Base-by-base conservation (phyloP, 1,140 invertebrate genomes). In the Lutraria rhynchaena region DNA sequence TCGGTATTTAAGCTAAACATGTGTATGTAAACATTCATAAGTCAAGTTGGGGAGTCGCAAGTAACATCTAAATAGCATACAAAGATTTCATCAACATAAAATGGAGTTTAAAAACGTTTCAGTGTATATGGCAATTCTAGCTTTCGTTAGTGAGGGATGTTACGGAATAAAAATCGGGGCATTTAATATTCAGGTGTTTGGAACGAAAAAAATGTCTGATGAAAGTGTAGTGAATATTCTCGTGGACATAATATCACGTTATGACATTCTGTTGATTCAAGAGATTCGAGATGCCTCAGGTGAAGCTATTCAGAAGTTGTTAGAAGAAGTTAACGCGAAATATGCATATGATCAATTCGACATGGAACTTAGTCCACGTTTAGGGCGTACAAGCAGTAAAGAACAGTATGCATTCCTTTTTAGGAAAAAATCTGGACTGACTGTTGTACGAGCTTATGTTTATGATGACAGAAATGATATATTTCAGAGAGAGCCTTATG, bases 401-500 rank as follows among this genome's bases (percentile, higher is more conserved):
- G 90, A 91, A 75, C 89, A 91, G 80, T 91, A 91, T 67, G 90
- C 84, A 11, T 87, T 87, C 51, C 69, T 89, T 1, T 90, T 85
- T 75, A 87, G 87, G 44, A 44, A 63, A 35, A 57, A 13, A 1
- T 33, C 49, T 1, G 75, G 75, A 15, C n/a, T 77, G 15, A 51
- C 33, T 11, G 33, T 77, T 7, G 17, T 22, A 31, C 13, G 37
- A 17, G 60, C 46, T 17, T 67, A 77, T 27, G 75, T 77, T 5
- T 77, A 65, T 51, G 61, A 65, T 46, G 75, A 77, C 22, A 55
- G 35, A 27, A 22, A 61, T 61, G 73, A 76, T 53, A 55, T 46
- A 53, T 77, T 77, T 55, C 60, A 77, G 35, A n/a, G 75, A 44
- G 75, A 77, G 33, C 75, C 75, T 3, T 77, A 67, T 29, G 35